phyloP scores from a whole-genome alignment of 1,140 invertebrate genomes.

The Cryptotermes secundus region DNA sequence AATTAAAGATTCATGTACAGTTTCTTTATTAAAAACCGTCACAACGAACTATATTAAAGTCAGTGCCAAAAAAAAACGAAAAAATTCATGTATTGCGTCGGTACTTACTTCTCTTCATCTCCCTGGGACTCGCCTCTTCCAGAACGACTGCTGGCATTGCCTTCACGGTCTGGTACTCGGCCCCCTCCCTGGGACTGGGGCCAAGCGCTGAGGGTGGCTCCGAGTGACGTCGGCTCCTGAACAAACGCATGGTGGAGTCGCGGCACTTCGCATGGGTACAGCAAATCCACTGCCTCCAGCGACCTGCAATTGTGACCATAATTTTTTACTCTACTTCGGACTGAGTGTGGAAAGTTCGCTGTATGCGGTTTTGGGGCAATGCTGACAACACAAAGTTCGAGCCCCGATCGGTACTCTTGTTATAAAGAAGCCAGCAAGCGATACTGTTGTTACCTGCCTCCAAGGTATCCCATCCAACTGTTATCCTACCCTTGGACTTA shows the following conservation, averaged over 20 bases:
- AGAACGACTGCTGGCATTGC: slow-evolving; percentile 56
- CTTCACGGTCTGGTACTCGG: slow-evolving; percentile 55
- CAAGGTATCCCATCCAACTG: background rate
- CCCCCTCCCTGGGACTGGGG: slow-evolving; percentile 40
- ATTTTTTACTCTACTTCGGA: background rate
- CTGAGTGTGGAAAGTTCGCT: background rate
- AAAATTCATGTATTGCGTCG: background rate
- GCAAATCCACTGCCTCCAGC: background rate
- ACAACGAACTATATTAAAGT: too few relatives aligned
- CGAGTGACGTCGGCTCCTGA: slow-evolving; percentile 36
- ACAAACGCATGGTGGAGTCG: slow-evolving; percentile 32
- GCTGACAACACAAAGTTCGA: background rate
- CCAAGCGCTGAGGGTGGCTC: slow-evolving; percentile 19
- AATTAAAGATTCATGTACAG: too few relatives aligned
- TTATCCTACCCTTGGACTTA: too few relatives aligned
- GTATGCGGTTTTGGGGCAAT: background rate
- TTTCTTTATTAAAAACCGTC: too few relatives aligned
- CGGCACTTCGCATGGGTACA: background rate
- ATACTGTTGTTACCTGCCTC: background rate
- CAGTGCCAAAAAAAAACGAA: too few relatives aligned
- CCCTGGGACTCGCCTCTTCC: slow-evolving; percentile 50
- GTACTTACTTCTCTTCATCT: slow-evolving; percentile 41
- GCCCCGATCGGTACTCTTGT: background rate
- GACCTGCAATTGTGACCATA: background rate
- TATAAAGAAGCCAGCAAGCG: background rate